phyloP scores from a whole-genome alignment of 2,888 invertebrate species.

The Athalia circularis region DNA sequence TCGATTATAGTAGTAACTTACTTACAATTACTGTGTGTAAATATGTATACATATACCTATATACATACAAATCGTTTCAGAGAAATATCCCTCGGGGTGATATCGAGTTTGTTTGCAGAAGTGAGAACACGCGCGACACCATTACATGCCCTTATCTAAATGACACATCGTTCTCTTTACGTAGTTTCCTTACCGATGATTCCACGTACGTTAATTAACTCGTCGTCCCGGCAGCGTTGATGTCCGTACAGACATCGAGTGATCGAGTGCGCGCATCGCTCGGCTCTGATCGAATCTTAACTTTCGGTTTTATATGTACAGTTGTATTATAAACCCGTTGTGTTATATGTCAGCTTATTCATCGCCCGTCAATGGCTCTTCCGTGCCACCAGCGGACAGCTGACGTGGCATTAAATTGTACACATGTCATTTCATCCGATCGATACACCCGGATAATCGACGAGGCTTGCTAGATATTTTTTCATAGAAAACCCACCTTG shows the following conservation, averaged over 20 bases:
- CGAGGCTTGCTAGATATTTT: background rate
- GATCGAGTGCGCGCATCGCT: background rate
- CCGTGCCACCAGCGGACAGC: background rate
- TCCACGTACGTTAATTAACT: slow-evolving; percentile 20
- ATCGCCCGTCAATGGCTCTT: slow-evolving; percentile 19
- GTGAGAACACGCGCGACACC: background rate
- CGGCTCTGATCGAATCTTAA: slow-evolving; percentile 20
- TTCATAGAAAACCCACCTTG: background rate
- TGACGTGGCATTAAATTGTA: slow-evolving; percentile 23
- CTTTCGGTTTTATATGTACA: slow-evolving; percentile 5
- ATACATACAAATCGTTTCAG: no score
- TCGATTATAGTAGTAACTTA: background rate
- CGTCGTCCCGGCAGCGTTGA: slow-evolving; percentile 7
- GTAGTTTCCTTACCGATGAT: slow-evolving; percentile 6
- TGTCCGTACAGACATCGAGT: background rate
- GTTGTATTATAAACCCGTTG: background rate
- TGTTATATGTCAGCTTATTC: slow-evolving; percentile 37
- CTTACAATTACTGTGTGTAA: background rate
- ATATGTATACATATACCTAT: no score
- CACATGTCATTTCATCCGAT: slow-evolving; percentile 12
- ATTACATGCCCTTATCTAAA: slow-evolving; percentile 11
- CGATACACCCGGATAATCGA: background rate
- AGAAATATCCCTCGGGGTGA: slow-evolving; percentile 6
- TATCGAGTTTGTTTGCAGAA: slow-evolving; percentile 9
- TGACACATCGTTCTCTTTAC: slow-evolving; percentile 21